Conservation (phyloP, 2,797 vertebrate genomes). For the Meriones psammophilus region DNA sequence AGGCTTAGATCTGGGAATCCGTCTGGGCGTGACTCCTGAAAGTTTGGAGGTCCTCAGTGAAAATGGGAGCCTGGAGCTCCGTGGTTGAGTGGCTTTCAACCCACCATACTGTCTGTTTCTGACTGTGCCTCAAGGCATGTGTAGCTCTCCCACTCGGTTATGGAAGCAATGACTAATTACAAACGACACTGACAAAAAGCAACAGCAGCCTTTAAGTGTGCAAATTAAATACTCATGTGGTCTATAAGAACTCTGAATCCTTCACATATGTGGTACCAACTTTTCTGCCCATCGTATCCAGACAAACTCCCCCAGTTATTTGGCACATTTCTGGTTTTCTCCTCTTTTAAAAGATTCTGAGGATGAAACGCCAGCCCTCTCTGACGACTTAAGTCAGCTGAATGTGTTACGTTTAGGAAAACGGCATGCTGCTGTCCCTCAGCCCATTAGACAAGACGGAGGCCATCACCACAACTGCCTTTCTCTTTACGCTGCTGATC, state of each 20-base stretch:
- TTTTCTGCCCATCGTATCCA: neutral
- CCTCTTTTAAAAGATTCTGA: neutral
- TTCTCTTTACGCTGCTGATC: neutral
- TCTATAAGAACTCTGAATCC: neutral
- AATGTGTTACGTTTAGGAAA: neutral
- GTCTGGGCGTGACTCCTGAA: neutral
- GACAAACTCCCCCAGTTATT: neutral
- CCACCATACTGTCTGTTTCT: neutral
- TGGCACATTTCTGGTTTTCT: neutral
- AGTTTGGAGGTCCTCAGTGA: neutral
- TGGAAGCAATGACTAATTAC: neutral
- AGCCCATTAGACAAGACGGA: neutral
- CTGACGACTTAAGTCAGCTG: neutral
- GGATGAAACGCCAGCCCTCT: neutral
- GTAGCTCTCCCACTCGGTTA: neutral
- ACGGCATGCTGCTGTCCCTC: neutral
- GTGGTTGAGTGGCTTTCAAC: neutral
- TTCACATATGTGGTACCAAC: rapidly evolving
- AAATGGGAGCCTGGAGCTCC: neutral
- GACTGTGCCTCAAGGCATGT: neutral
- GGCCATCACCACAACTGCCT: neutral
- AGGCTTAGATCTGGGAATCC: neutral
- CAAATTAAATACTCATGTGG: neutral
- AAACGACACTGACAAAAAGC: neutral
- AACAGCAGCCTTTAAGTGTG: neutral